Conservation (phyloP, 2,888 invertebrate genomes). For the Proisotoma minuta region DNA sequence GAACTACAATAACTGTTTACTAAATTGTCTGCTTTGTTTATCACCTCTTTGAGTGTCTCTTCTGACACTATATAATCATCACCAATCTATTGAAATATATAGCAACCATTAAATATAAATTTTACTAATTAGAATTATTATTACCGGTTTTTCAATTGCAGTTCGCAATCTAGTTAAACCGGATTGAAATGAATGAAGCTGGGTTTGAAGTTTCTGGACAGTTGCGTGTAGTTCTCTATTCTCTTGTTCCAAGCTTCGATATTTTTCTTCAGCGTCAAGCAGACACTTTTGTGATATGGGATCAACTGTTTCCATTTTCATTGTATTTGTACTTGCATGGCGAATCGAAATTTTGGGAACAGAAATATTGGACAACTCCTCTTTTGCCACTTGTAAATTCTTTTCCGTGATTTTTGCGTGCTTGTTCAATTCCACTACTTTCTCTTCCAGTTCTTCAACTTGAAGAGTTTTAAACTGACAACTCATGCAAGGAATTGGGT, state of each 20-base stretch:
- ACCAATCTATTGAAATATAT: not conserved
- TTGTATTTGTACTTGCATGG: not conserved
- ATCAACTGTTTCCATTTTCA: not conserved
- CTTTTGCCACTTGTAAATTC: not conserved
- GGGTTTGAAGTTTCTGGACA: not conserved
- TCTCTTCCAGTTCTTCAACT: slow-evolving; percentile 5
- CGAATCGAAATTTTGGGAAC: too few species aligned
- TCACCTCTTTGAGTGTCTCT: not conserved
- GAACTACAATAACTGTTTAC: not conserved
- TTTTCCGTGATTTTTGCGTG: not conserved
- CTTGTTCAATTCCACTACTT: not conserved
- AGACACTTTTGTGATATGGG: not conserved
- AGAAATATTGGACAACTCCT: too few species aligned
- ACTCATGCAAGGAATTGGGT: not conserved
- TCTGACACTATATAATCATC: not conserved
- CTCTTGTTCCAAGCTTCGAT: not conserved
- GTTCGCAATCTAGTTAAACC: not conserved
- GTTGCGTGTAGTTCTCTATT: not conserved
- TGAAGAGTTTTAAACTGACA: not conserved
- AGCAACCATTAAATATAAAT: too few species aligned
- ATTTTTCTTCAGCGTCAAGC: not conserved
- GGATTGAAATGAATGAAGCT: not conserved
- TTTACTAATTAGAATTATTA: not conserved
- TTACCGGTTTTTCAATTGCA: slow-evolving; percentile 6
- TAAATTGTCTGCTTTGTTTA: not conserved